A percentile compares a stretch with the other conserved stretches of the same genome.
Conservation (phyloP, 2,888 invertebrate species). For the Ophraella communa region DNA sequence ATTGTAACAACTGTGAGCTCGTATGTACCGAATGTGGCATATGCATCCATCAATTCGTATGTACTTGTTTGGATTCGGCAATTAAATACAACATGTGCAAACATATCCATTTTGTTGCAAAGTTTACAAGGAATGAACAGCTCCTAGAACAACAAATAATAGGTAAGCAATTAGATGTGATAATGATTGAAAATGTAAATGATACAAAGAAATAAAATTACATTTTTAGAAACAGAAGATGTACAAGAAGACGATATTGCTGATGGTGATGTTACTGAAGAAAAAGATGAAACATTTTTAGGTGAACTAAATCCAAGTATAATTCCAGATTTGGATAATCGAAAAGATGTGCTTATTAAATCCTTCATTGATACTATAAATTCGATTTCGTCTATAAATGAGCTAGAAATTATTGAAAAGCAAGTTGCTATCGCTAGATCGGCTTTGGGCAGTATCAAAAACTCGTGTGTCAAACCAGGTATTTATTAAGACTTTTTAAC, state of each 20-base stretch:
- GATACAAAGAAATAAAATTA: too few species aligned
- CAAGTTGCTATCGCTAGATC: not conserved
- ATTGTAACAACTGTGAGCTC: slow-evolving; percentile 21
- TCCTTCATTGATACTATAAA: not conserved
- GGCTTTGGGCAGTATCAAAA: not conserved
- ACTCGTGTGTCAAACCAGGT: not conserved
- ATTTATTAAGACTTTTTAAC: not conserved
- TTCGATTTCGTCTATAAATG: not conserved
- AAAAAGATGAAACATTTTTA: not conserved
- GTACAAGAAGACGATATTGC: not conserved
- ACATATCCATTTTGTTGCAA: slow-evolving; percentile 30
- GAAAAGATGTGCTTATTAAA: slow-evolving; percentile 3
- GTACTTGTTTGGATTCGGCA: slow-evolving; percentile 29
- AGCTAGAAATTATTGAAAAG: not conserved
- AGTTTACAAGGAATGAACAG: not conserved
- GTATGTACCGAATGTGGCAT: slow-evolving; percentile 21
- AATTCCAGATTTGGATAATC: not conserved
- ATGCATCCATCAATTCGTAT: slow-evolving; percentile 28
- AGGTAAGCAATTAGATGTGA: too few species aligned
- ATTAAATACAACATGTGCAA: slow-evolving; percentile 33
- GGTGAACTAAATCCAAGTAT: slow-evolving; percentile 1
- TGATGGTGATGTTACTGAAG: not conserved
- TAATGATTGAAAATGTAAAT: too few species aligned
- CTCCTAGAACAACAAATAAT: not conserved
- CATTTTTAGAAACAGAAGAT: not conserved